Evolutionary conservation across 1,140 invertebrate species (phyloP).

Genomic region (Capitella teleta): DNA sequence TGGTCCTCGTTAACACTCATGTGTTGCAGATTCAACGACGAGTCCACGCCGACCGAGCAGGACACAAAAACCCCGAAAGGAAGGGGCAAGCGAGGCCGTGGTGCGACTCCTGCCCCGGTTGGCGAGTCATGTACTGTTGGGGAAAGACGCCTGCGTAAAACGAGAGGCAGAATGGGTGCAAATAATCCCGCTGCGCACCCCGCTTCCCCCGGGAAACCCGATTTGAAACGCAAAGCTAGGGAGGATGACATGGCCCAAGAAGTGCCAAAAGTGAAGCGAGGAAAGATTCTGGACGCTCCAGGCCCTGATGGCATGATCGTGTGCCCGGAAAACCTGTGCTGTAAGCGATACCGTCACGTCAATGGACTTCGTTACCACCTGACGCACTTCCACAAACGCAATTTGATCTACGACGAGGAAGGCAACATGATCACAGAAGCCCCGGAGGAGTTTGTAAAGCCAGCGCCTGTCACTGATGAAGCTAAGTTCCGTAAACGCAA

Average conservation of each 20-base stretch:
- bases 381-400: conserved; percentile 35
- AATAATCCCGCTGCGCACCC: no score
- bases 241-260: no score
- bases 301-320: conserved; percentile 52
- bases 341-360: conserved; percentile 94
- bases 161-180: conserved; percentile 44
- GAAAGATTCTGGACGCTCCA: background rate
- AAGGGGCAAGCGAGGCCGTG: conserved; percentile 62
- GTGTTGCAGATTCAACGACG: conserved; percentile 55
- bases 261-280: no score
- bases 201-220: no score
- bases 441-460: no score
- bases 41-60: conserved; percentile 90
- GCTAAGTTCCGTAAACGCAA: no score
- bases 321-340: conserved; percentile 94
- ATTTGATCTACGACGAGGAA: no score
- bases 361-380: conserved; percentile 93
- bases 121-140: conserved; percentile 12
- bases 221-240: no score
- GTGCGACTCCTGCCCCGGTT: background rate
- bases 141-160: conserved; percentile 26
- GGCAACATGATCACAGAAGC: no score
- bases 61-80: conserved; percentile 84
- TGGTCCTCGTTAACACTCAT: background rate
- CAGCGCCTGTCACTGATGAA: no score